A percentile compares a stretch with the other conserved stretches of the same genome.
phyloP scores from a whole-genome alignment of 2,113 vertebrate species.

The Nothoprocta pentlandii region DNA sequence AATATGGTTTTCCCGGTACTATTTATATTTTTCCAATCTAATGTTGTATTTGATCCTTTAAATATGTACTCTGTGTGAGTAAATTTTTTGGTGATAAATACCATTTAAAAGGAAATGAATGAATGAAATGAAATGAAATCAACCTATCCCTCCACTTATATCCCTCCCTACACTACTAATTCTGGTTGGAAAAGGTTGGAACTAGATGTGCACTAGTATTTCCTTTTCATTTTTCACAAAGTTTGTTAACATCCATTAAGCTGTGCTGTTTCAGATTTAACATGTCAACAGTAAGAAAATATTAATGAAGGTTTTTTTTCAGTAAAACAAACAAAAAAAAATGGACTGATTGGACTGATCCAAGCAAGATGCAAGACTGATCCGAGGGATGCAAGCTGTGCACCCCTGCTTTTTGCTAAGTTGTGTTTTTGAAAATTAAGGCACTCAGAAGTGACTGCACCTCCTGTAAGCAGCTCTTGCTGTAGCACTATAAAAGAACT shows the following conservation, averaged over 20 bases:
- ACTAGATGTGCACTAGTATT: neutral
- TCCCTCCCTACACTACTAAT: accelerated
- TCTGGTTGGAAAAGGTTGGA: neutral
- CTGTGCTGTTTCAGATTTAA: neutral
- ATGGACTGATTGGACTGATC: neutral
- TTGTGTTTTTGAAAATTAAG: neutral
- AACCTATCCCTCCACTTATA: neutral
- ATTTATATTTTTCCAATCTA: neutral
- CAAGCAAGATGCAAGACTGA: neutral
- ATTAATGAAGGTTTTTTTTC: neutral
- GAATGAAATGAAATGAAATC: neutral
- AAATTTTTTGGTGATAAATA: slow-evolving; percentile 6
- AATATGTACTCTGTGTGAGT: neutral
- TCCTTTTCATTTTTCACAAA: neutral
- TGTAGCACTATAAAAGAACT: neutral
- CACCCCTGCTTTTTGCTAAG: neutral
- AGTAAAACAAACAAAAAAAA: neutral
- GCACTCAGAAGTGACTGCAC: neutral
- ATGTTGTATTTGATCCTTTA: neutral
- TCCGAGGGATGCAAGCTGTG: neutral
- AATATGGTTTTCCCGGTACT: neutral
- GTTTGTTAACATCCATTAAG: neutral
- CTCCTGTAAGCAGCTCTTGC: neutral
- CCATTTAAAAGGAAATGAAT: neutral
- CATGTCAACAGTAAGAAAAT: neutral